These are phyloP conservation scores for Pollenia amentaria DNA, from an alignment of 2,888 invertebrate species.

Conservation along the genomic window DNA sequence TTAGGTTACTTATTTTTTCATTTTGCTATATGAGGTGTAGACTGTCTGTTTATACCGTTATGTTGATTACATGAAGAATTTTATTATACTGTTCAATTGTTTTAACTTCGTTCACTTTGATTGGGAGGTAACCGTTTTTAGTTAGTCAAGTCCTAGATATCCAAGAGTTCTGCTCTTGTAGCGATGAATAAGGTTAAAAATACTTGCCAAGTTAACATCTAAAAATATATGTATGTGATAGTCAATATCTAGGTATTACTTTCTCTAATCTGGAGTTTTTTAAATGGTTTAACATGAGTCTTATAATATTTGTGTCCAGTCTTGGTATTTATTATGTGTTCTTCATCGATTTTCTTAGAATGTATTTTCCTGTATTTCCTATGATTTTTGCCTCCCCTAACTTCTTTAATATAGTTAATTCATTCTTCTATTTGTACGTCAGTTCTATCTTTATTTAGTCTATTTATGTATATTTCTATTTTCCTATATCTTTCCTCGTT, in stretches of 20 bases:
- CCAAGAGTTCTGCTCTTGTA: conserved; percentile 9
- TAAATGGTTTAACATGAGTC: not conserved
- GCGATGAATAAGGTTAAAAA: not conserved
- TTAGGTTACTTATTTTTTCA: not conserved
- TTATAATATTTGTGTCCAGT: no score
- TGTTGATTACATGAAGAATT: conserved; percentile 26
- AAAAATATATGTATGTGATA: conserved; percentile 23
- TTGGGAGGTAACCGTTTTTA: conserved; percentile 43
- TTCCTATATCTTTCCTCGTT: no score
- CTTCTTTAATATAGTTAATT: no score
- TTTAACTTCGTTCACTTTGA: conserved; percentile 36
- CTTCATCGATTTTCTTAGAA: not conserved
- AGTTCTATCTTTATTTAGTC: no score
- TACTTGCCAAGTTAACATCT: not conserved
- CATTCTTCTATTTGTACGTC: no score
- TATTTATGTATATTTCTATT: no score
- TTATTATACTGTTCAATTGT: conserved; percentile 44
- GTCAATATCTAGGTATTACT: not conserved
- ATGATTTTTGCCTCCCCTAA: no score
- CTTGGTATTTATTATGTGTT: no score
- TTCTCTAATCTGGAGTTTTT: not conserved
- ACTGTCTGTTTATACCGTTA: not conserved
- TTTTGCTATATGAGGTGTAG: not conserved
- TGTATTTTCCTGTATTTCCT: conserved; percentile 27
- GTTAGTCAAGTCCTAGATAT: conserved; percentile 34